phyloP scores from a whole-genome alignment of 2,888 invertebrate species.

The Tetanocera ferruginea region DNA sequence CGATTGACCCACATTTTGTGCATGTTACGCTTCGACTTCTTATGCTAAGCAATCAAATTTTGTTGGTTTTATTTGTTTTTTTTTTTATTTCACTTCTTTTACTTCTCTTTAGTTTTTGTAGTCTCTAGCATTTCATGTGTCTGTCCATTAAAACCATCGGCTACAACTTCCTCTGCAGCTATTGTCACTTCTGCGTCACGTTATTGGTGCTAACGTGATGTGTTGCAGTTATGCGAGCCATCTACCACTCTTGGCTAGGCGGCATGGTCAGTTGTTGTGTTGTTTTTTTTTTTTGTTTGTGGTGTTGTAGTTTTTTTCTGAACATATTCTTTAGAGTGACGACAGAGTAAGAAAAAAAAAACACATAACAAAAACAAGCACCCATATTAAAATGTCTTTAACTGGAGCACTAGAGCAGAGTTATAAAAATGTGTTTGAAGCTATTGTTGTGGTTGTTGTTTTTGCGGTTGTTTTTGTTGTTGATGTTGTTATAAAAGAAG shows the following conservation, averaged over 20 bases:
- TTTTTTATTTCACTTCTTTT: background rate
- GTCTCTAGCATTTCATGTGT: background rate
- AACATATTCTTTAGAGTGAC: background rate
- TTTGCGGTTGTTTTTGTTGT: background rate
- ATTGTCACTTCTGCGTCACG: background rate
- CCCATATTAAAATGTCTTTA: too few species aligned
- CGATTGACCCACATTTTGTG: slow-evolving; percentile 22
- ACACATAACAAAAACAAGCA: too few species aligned
- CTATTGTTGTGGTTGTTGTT: background rate
- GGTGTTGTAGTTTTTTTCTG: background rate
- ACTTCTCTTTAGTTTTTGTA: background rate
- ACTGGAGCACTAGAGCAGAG: too few species aligned
- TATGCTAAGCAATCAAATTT: slow-evolving; percentile 4
- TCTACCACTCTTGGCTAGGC: too few species aligned
- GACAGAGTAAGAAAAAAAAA: too few species aligned
- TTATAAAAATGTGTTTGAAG: background rate
- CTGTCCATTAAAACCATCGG: background rate
- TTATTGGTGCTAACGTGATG: too few species aligned
- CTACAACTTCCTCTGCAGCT: slow-evolving; percentile 11
- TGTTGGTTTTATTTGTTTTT: background rate
- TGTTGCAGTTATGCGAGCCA: too few species aligned
- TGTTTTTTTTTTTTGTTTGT: too few species aligned
- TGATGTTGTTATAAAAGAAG: too few species aligned
- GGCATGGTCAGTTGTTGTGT: background rate
- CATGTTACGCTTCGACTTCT: background rate